Conservation (phyloP, 2,888 invertebrate species). For the Drosophila phalerata region DNA sequence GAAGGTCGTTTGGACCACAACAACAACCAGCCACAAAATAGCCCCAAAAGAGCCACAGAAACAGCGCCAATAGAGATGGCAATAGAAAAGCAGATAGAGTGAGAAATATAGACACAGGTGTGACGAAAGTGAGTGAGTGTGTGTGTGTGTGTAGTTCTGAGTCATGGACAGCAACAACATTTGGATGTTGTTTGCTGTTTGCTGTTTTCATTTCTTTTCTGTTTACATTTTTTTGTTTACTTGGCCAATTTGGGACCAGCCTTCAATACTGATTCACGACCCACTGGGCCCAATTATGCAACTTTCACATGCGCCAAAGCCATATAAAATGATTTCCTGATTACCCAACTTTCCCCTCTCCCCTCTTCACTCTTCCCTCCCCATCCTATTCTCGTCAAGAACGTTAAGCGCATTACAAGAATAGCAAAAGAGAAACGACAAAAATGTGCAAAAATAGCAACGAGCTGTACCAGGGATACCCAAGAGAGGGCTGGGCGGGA, state of each 20-base stretch:
- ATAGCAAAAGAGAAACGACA: constrained; percentile 17
- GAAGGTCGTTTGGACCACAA: constrained; percentile 45
- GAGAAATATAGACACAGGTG: constrained; percentile 9
- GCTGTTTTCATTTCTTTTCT: constrained; percentile 3
- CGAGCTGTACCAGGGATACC: constrained; percentile 17
- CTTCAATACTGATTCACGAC: constrained; percentile 51
- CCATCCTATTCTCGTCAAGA: not conserved
- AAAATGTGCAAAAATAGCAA: constrained; percentile 48
- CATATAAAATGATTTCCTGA: constrained; percentile 74
- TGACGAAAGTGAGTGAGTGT: constrained; percentile 35
- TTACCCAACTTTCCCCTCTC: constrained; percentile 5
- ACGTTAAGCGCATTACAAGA: constrained; percentile 65
- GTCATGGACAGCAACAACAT: constrained; percentile 31
- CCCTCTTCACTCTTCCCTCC: not conserved
- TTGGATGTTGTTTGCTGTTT: constrained; percentile 28
- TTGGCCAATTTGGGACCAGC: constrained; percentile 38
- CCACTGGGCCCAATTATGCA: constrained; percentile 58
- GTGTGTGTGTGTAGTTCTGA: constrained; percentile 21
- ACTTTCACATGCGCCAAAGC: constrained; percentile 63
- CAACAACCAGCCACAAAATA: not conserved
- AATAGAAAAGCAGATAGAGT: not conserved
- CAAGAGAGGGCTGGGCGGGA: not conserved
- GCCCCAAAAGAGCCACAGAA: constrained; percentile 9
- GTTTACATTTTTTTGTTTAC: constrained; percentile 19
- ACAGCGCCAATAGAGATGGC: not conserved